Conservation (phyloP, 2,113 vertebrate genomes). For the western clawed frog (Xenopus tropicalis) region DNA sequence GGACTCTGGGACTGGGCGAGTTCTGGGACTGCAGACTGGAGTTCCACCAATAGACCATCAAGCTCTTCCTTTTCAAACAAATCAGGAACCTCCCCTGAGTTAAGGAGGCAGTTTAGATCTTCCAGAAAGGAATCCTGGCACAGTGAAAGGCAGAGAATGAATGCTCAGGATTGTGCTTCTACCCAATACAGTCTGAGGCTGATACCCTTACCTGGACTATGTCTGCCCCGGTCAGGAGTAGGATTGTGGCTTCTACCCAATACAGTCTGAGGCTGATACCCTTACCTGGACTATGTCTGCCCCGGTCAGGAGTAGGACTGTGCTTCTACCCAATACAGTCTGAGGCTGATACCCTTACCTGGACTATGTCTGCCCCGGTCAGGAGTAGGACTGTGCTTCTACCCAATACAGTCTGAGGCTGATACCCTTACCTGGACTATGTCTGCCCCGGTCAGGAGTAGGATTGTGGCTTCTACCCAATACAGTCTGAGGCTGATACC, state of each 20-base stretch:
- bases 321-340: slow-evolving; percentile 50
- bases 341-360: no score
- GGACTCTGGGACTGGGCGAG: slow-evolving; percentile 21
- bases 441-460: no score
- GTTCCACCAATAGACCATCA: slow-evolving; percentile 45
- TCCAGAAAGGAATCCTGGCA: slow-evolving; percentile 55
- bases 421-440: no score
- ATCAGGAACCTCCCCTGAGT: slow-evolving; percentile 48
- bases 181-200: slow-evolving; percentile 40
- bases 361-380: slow-evolving; percentile 45
- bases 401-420: slow-evolving; percentile 40
- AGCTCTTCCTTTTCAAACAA: slow-evolving; percentile 58
- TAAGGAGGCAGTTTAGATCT: slow-evolving; percentile 54
- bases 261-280: no score
- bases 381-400: slow-evolving; percentile 52
- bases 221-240: no score
- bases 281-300: slow-evolving; percentile 35
- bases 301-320: slow-evolving; percentile 52
- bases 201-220: no score
- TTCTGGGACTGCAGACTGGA: slow-evolving; percentile 39
- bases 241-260: no score
- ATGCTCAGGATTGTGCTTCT: slow-evolving; percentile 21
- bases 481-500: no score
- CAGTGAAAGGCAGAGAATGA: slow-evolving; percentile 11
- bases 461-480: no score